Evolutionary conservation across 2,888 invertebrate species (phyloP).

Genomic region (Apamea sordens): DNA sequence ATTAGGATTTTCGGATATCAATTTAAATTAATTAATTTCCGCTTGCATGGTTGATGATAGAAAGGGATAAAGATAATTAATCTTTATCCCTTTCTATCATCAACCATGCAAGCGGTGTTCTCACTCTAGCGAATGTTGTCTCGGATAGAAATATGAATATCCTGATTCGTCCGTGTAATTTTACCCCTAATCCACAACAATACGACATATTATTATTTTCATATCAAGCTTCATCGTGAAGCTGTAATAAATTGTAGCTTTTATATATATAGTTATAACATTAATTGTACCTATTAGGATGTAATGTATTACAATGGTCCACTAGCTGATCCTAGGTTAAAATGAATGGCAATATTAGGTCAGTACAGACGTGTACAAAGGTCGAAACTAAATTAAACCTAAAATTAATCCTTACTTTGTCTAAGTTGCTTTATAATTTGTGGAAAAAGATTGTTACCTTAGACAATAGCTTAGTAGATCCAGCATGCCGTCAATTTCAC

Average conservation of each 20-base stretch:
- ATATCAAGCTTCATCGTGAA: conserved; percentile 24
- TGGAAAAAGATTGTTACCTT: not conserved
- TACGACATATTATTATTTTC: conserved; percentile 29
- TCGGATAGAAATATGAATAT: not conserved
- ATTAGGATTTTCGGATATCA: not conserved
- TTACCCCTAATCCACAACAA: not conserved
- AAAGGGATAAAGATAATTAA: too few relatives aligned
- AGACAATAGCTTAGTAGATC: not conserved
- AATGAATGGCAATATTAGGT: conserved; percentile 54
- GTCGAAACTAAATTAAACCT: conserved; percentile 18
- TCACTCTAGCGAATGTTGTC: not conserved
- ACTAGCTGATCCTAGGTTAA: conserved; percentile 58
- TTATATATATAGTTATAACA: conserved; percentile 59
- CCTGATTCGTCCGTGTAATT: not conserved
- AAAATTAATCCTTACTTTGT: conserved; percentile 30
- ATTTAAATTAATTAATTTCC: too few relatives aligned
- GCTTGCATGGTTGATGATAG: too few relatives aligned
- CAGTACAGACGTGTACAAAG: conserved; percentile 33
- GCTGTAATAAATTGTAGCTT: conserved; percentile 69
- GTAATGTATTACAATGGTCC: conserved; percentile 60
- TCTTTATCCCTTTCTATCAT: not conserved
- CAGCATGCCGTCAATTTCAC: conserved; percentile 18
- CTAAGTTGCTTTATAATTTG: conserved; percentile 1
- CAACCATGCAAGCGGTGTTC: not conserved
- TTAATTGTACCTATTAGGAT: conserved; percentile 46